phyloP scores from a whole-genome alignment of 2,888 invertebrate genomes.

The Lasioglossum figueresi region DNA sequence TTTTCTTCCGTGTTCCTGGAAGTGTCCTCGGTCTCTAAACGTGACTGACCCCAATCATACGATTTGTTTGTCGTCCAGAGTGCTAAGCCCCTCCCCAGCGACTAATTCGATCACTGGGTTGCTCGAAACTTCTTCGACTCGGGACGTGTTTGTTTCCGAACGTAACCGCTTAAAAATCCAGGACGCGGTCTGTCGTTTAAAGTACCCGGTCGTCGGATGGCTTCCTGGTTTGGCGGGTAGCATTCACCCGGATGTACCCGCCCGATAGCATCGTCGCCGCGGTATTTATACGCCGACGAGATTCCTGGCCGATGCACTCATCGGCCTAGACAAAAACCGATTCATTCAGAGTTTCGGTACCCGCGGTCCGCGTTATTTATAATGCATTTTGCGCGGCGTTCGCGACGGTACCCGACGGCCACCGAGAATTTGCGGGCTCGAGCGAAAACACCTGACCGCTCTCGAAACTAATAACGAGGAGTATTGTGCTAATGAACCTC shows the following conservation, averaged over 20 bases:
- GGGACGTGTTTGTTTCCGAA: background rate
- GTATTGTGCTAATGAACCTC: background rate
- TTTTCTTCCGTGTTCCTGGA: background rate
- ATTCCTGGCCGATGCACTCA: conserved; percentile 62
- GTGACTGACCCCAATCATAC: background rate
- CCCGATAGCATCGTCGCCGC: conserved; percentile 22
- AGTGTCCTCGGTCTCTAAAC: background rate
- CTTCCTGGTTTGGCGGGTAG: background rate
- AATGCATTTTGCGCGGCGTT: conserved; percentile 11
- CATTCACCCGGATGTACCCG: conserved; percentile 19
- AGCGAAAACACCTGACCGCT: background rate
- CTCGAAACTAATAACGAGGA: background rate
- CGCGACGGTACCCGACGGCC: background rate
- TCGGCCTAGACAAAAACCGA: conserved; percentile 57
- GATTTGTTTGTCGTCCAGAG: background rate
- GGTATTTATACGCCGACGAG: conserved; percentile 57
- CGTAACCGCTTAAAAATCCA: background rate
- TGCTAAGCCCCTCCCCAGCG: background rate
- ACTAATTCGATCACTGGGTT: background rate
- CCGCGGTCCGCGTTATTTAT: conserved; percentile 48
- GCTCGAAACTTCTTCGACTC: background rate
- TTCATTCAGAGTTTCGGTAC: conserved; percentile 43
- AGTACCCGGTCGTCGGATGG: background rate
- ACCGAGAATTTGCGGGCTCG: background rate
- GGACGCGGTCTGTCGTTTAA: background rate